Conservation (phyloP, 2,888 invertebrate species). For the Clitarchus hookeri region DNA sequence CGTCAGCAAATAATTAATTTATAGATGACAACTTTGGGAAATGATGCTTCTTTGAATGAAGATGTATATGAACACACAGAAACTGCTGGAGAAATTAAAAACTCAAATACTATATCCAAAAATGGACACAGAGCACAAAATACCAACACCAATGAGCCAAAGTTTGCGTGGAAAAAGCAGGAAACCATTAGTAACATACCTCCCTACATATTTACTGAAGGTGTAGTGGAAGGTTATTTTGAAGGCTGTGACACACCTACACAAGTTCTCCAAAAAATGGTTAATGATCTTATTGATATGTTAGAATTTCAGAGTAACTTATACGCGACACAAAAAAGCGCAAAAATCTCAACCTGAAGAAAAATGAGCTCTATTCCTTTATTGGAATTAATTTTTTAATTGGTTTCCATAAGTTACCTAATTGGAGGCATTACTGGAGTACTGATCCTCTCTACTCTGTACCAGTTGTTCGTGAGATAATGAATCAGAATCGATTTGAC, state of each 20-base stretch:
- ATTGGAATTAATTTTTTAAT: slow-evolving; percentile 36
- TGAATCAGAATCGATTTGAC: slow-evolving; percentile 32
- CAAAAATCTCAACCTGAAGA: slow-evolving; percentile 23
- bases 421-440: slow-evolving; percentile 31
- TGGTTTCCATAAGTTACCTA: slow-evolving; percentile 33
- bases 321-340: slow-evolving; percentile 20
- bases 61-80: not conserved
- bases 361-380: slow-evolving; percentile 25
- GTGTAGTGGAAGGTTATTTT: not conserved
- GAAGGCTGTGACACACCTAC: not conserved
- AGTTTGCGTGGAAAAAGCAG: not conserved
- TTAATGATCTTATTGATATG: not conserved
- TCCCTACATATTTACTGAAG: not conserved
- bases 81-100: not conserved
- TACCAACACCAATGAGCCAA: too few relatives aligned
- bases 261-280: not conserved
- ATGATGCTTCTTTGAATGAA: not conserved
- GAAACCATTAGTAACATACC: not conserved
- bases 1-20: not conserved
- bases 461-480: slow-evolving; percentile 23
- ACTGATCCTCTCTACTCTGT: slow-evolving; percentile 24
- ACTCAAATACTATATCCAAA: not conserved
- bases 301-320: not conserved
- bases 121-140: not conserved
- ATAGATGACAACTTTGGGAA: not conserved